Evolutionary conservation across 2,888 invertebrate species (phyloP).

Genomic region (Agonopterix arenella): DNA sequence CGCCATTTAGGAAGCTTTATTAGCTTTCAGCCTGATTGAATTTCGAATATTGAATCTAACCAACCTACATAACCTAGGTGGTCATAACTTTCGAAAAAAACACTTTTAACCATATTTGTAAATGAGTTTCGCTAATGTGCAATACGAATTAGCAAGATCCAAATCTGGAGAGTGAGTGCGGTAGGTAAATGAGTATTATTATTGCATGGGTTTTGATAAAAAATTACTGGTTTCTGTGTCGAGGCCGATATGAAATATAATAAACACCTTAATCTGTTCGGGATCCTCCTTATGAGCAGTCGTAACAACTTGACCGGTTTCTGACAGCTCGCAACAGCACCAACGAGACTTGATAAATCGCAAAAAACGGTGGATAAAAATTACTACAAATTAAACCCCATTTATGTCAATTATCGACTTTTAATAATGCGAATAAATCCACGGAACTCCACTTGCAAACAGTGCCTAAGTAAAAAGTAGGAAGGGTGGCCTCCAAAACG

Average conservation of each 20-base stretch:
- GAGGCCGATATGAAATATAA: not conserved
- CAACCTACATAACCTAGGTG: too few relatives aligned
- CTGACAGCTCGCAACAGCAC: not conserved
- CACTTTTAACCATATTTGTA: too few relatives aligned
- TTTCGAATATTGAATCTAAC: too few relatives aligned
- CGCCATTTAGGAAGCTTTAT: not conserved
- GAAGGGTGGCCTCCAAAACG: conserved; percentile 30
- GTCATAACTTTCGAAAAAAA: too few relatives aligned
- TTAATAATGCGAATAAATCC: conserved; percentile 31
- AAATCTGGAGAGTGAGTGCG: too few relatives aligned
- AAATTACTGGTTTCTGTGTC: not conserved
- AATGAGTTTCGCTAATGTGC: too few relatives aligned
- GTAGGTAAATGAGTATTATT: too few relatives aligned
- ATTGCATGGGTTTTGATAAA: not conserved
- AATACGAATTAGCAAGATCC: too few relatives aligned
- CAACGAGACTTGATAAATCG: conserved; percentile 13
- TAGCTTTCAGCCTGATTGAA: not conserved
- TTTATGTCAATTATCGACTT: conserved; percentile 40
- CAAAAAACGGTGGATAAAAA: conserved; percentile 15
- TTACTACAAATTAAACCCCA: conserved; percentile 23
- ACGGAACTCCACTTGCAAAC: conserved; percentile 15
- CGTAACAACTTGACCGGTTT: conserved; percentile 6
- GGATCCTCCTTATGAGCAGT: conserved; percentile 3
- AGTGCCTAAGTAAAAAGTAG: conserved; percentile 24
- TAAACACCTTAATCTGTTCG: conserved; percentile 1